Evolutionary conservation across 1,140 invertebrate species (phyloP), one percentile per base, ranked within the genome.

Genomic region (Drosophila bocqueti): DNA sequence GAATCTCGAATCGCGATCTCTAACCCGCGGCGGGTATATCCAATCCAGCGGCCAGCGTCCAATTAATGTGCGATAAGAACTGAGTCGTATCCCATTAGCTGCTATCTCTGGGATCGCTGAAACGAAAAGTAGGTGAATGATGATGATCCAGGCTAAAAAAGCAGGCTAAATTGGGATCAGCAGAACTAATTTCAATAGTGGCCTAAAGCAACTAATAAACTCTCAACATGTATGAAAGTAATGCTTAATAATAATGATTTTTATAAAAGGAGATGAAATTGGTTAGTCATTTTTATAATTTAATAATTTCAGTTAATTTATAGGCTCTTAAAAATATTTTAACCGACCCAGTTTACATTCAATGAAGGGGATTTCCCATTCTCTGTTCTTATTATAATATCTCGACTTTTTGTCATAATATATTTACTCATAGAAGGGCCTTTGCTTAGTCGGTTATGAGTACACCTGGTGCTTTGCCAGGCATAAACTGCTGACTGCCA

Each of bases 21-120:
- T 73, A 73, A 68, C 55, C 64, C 42, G 43, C 42, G 36, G 42
- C 47, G 75, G 75, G 75, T 61, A 78, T 78, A 77, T 49, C 38
- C 75, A 60, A 78, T 78, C 61, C 24, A 47, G 13, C 38, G 61
- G n/a, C 46, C 67, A 72, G 45, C 36, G 67, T 46, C 46, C 68
- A 74, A 73, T 73, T 73, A 73, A 72, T 42, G 36, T 24, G 13
- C 69, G 69, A 73, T 73, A 72, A 73, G 45, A 60, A 46, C 31
- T 43, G 24, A 73, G 67, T 55, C 55, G 21, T 5, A 38, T 16
- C 18, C 18, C 47, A 69, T 67, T 69, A 69, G 63, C 63, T 43
- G 21, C 21, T 38, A 45, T 67, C 64, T 36, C 21, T 24, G 29
- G 2, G 64, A 69, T 47, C 21, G n/a, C 7, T 29, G 16, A 11